phyloP scores from a whole-genome alignment of 2,888 invertebrate genomes.

The Chirona hameri region DNA sequence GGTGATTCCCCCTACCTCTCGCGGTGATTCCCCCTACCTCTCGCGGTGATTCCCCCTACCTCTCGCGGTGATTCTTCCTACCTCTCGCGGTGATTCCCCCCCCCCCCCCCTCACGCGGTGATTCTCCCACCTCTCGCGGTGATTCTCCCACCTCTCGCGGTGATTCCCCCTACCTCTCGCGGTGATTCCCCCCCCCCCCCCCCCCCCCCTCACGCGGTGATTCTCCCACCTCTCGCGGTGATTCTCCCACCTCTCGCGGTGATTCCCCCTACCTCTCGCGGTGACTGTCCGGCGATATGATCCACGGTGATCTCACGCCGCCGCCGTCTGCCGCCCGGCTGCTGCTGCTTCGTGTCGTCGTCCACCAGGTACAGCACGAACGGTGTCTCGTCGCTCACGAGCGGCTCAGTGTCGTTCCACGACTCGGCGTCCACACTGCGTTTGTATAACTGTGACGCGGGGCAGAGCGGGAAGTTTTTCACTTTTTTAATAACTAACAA shows the following conservation, averaged over 20 bases:
- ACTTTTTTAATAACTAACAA: too few species aligned
- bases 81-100: too few species aligned
- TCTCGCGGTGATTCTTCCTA: too few species aligned
- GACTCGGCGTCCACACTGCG: neutral
- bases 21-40: too few species aligned
- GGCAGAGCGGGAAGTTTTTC: too few species aligned
- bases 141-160: slow-evolving; percentile 1
- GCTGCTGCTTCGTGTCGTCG: neutral
- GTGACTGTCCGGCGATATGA: slow-evolving; percentile 57
- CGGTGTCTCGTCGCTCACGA: slow-evolving; percentile 34
- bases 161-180: too few species aligned
- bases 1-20: too few species aligned
- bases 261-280: slow-evolving; percentile 62
- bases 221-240: neutral
- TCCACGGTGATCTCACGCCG: neutral
- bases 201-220: too few species aligned
- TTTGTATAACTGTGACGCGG: neutral
- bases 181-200: too few species aligned
- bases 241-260: too few species aligned
- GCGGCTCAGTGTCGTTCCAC: neutral
- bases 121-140: slow-evolving; percentile 34
- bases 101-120: too few species aligned
- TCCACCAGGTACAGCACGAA: slow-evolving; percentile 12
- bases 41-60: too few species aligned
- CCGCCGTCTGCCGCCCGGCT: neutral